These are phyloP conservation scores for Centrocercus urophasianus DNA, from an alignment of 2,113 vertebrate species.

Conservation along the genomic window DNA sequence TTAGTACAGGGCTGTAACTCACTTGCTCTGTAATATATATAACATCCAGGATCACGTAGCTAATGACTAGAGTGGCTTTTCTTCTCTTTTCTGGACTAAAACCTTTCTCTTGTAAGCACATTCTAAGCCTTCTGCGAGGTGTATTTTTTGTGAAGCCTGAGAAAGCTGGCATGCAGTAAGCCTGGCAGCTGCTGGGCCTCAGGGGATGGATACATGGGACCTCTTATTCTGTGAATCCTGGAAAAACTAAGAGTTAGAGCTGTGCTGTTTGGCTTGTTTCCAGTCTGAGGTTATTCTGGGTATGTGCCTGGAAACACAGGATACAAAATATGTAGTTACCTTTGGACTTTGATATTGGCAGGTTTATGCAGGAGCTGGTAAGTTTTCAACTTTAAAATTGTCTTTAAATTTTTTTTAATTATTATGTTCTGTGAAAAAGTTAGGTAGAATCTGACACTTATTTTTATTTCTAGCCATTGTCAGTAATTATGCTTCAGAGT, in stretches of 20 bases:
- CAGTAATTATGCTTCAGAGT: background rate
- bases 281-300: background rate
- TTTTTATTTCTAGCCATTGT: background rate
- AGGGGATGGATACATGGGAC: rapidly evolving
- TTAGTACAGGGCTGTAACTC: background rate
- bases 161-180: rapidly evolving
- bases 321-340: background rate
- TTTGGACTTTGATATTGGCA: background rate
- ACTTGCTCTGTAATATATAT: rapidly evolving
- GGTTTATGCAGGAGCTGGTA: background rate
- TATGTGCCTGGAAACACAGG: background rate
- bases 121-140: background rate
- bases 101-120: rapidly evolving
- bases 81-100: background rate
- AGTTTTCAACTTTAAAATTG: background rate
- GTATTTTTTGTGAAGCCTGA: background rate
- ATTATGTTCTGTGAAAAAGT: background rate
- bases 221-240: background rate
- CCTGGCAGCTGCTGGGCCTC: background rate
- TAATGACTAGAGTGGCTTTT: background rate
- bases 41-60: background rate
- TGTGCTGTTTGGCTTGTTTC: background rate
- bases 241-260: background rate
- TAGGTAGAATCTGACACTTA: background rate
- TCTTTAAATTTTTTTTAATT: no score